These are phyloP conservation scores for Geodia barretti DNA, from an alignment of 37 sponge, comb jelly and placozoan genomes.

Conservation along the genomic window DNA sequence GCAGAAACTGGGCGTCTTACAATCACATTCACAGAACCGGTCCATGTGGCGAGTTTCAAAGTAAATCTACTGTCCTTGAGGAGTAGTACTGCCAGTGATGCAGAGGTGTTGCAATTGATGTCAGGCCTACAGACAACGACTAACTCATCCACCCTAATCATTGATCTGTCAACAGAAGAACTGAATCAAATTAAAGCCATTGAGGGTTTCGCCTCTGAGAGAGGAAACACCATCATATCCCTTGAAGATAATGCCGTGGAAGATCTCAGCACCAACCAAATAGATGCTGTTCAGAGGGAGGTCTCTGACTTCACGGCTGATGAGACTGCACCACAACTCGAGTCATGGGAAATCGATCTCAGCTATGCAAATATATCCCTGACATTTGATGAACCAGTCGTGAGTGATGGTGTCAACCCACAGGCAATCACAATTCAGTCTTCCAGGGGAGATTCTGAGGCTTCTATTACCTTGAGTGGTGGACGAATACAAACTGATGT, in stretches of 20 bases:
- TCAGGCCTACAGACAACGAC: slow-evolving; percentile 51
- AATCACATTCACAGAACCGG: slow-evolving; percentile 53
- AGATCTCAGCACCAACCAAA: slow-evolving; percentile 59
- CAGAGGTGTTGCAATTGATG: slow-evolving; percentile 30
- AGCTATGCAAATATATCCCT: slow-evolving; percentile 37
- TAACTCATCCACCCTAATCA: slow-evolving; percentile 47
- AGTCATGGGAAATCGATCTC: slow-evolving; percentile 55
- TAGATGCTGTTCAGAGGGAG: slow-evolving; percentile 4
- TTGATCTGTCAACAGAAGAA: slow-evolving; percentile 56
- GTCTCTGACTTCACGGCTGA: slow-evolving; percentile 41
- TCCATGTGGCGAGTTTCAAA: slow-evolving; percentile 46
- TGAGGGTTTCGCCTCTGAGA: slow-evolving; percentile 36
- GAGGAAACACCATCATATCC: slow-evolving; percentile 25
- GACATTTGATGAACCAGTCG: slow-evolving; percentile 81
- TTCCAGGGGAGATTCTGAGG: not conserved
- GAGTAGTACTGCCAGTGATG: slow-evolving; percentile 2
- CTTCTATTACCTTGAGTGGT: slow-evolving; percentile 23
- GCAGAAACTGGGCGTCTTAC: slow-evolving; percentile 54
- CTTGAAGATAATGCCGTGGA: slow-evolving; percentile 38
- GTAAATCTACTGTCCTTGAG: slow-evolving; percentile 32
- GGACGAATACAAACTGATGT: slow-evolving; percentile 36
- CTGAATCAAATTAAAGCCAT: slow-evolving; percentile 73
- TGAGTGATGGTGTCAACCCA: slow-evolving; percentile 4
- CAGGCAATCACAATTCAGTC: slow-evolving; percentile 58
- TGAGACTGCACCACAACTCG: slow-evolving; percentile 60